These are phyloP conservation scores for Clupea harengus DNA, from an alignment of 2,113 vertebrate species.

Conservation along the genomic window DNA sequence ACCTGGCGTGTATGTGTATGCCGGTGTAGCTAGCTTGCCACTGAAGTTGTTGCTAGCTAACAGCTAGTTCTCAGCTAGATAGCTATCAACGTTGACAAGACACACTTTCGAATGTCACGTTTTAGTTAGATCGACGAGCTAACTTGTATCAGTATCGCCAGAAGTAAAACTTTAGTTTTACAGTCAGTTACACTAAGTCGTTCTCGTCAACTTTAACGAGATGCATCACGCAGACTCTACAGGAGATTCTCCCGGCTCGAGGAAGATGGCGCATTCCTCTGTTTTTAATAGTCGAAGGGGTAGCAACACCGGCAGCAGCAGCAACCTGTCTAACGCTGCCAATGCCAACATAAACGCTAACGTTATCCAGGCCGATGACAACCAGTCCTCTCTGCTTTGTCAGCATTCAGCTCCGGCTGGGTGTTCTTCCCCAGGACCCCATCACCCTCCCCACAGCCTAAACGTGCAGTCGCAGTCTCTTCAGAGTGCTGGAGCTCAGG, in stretches of 20 bases:
- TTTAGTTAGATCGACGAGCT: slow-evolving; percentile 9
- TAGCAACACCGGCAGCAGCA: slow-evolving; percentile 69
- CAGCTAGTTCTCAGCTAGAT: not conserved
- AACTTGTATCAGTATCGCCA: not conserved
- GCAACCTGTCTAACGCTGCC: slow-evolving; percentile 48
- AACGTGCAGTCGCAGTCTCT: slow-evolving; percentile 76
- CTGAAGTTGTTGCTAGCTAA: slow-evolving; percentile 6
- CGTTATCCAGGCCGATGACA: slow-evolving; percentile 69
- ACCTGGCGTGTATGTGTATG: not conserved
- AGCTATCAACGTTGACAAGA: slow-evolving; percentile 24
- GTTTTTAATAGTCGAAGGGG: slow-evolving; percentile 79
- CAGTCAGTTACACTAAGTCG: not conserved
- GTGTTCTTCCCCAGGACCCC: slow-evolving; percentile 75
- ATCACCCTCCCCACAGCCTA: slow-evolving; percentile 82
- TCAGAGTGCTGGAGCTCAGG: slow-evolving; percentile 77
- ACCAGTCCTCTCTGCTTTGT: slow-evolving; percentile 55
- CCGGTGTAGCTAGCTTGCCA: not conserved
- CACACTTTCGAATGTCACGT: slow-evolving; percentile 1
- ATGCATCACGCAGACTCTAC: slow-evolving; percentile 92
- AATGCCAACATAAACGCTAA: slow-evolving; percentile 60
- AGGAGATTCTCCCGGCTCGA: slow-evolving; percentile 77
- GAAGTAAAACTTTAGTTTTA: not conserved
- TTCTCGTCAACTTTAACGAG: slow-evolving; percentile 50
- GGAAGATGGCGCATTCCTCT: slow-evolving; percentile 85
- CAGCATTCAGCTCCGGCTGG: slow-evolving; percentile 68